Evolutionary conservation across 2,888 invertebrate species (phyloP), one percentile per base, ranked within the genome.

Genomic region (Microctonus hyperodae): DNA sequence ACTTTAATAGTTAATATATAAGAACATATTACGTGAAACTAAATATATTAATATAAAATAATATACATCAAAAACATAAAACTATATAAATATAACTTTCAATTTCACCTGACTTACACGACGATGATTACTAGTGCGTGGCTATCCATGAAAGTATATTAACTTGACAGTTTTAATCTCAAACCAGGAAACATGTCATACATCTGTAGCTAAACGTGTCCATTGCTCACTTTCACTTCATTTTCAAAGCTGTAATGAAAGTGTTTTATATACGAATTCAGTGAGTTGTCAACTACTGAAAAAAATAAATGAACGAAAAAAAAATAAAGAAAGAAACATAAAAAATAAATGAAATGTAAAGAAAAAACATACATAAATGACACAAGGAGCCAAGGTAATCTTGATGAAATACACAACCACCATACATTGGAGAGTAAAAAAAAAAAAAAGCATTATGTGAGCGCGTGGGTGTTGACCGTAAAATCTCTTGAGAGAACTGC

Each of bases 61-160:
- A 35, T 35, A 1, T 44, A 44, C n/a, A n/a, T n/a, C n/a, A 1
- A 7, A 44, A 4, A 71, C 71, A 74, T 75, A 71, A 73, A 72
- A 72, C 74, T 73, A 56, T n/a, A 57, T 35, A 51, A 35, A 28
- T 37, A 40, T 55, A 11, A 53, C 53, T 69, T 70, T 62, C 65
- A 70, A 66, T 66, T 70, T 73, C 53, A 62, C 61, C 50, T 61
- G 61, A 61, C 16, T 44, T 16, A 16, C 23, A 61, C 70, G 65
- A 67, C 68, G 51, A 56, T 31, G 62, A 51, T 70, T 75, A 76
- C 72, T 76, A 70, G 75, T 74, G 74, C 74, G 69, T 75, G 72
- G 72, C 75, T 73, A 74, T 75, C 72, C 72, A 72, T 9, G 33
- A 60, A n/a, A 28, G 35, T 37, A 35, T 37, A 35, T 37, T 37